phyloP scores from a whole-genome alignment of 2,113 vertebrate species.

The Prunella himalayana region DNA sequence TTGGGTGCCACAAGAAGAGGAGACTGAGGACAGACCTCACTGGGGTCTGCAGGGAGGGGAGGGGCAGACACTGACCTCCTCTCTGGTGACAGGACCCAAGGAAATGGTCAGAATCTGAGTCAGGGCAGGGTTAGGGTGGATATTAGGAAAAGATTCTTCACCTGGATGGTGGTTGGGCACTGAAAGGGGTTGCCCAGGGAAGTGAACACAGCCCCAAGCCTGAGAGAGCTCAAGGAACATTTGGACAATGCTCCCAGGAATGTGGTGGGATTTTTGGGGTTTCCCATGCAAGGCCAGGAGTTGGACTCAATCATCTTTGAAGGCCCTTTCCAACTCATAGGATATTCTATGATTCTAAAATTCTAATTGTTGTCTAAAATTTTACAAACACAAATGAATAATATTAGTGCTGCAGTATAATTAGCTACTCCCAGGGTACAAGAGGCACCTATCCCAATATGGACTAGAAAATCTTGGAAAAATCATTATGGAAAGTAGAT shows the following conservation, averaged over 20 bases:
- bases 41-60: neutral
- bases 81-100: neutral
- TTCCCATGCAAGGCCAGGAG: neutral
- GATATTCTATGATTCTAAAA: neutral
- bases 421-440: neutral
- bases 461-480: neutral
- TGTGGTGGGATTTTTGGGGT: neutral
- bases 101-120: neutral
- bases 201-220: neutral
- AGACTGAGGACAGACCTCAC: neutral
- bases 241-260: neutral
- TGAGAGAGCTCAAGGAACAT: neutral
- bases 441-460: neutral
- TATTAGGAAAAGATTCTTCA: neutral
- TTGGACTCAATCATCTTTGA: neutral
- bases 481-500: neutral
- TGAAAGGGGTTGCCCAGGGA: neutral
- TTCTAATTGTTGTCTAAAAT: neutral
- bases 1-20: neutral
- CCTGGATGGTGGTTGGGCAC: neutral
- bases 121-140: neutral
- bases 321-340: neutral
- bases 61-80: neutral
- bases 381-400: neutral
- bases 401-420: neutral